Base-by-base conservation (phyloP, 2,888 invertebrate species). In the Thereva unica region DNA sequence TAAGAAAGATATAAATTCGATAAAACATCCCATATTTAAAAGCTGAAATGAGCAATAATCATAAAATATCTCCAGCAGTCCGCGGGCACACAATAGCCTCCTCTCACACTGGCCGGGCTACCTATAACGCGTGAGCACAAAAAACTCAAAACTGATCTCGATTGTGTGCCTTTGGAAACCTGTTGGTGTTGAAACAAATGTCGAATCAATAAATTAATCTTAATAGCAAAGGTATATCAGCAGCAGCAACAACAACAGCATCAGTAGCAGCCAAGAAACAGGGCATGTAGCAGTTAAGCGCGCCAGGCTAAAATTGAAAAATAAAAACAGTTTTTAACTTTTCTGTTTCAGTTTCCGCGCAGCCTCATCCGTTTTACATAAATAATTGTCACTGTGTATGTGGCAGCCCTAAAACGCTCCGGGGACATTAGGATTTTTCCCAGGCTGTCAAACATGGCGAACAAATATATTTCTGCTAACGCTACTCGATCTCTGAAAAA, bases 151-250 rank as follows among this genome's bases (percentile, higher is more conserved):
- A 40, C 5, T 53, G 37, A 53, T 53, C 38, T 40, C 38, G 53
- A 53, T 53, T 53, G 53, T 37, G 38, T 10, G 38, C n/a, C 40
- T 38, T n/a, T 9, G 53, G 38, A 53, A 53, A 53, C 53, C 53
- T 53, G 53, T 53, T 53, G 53, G 53, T 53, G 53, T 53, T 53
- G 53, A 53, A 53, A 53, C 53, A 53, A 53, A 53, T 53, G 53
- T 53, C 23, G 40, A 35, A 53, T 53, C 38, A 10, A 53, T 53
- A 53, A 53, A 53, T 23, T 38, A 23, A 53, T 53, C 38, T 53
- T 53, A 38, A 40, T 23, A n/a, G 40, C 37, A 38, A 38, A 9
- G 9, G 23, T 23, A 2, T 23, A 23, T 23, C 23, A 23, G 23
- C 23, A 23, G 23, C 23, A 23, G 23, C 23, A 23, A 23, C 23